Evolutionary conservation across 2,797 vertebrate genomes (phyloP), one percentile per base, ranked within the genome.

Genomic region (Scleropages formosus): DNA sequence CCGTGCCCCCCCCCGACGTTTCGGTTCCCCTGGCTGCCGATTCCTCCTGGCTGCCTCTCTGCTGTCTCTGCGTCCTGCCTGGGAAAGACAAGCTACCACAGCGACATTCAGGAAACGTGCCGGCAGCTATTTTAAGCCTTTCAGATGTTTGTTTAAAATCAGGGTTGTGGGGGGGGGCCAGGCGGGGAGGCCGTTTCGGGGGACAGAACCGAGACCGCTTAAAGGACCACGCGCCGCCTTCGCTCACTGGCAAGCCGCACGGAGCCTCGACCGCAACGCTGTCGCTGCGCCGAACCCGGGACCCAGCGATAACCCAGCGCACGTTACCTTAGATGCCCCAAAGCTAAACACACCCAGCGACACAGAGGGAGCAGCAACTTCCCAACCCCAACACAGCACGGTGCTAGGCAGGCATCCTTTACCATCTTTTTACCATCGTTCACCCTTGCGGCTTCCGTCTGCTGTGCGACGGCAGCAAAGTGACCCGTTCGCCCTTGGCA

Each of bases 21-120:
- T 70, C 79, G 73, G 73, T 72, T 84, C 82, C 83, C 83, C 70
- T 56, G 63, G 80, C 80, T 44, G 18, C 44, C 68, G 86, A 84
- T 77, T 86, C 81, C 81, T 81, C 75, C 39, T 82, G 75, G 20
- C 13, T 71, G 72, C 77, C 61, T 66, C 81, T 64, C 18, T 46
- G 72, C 68, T 69, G 56, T 79, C 79, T 82, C 61, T 51, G 26
- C 73, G 79, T 82, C 75, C 80, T 80, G 81, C 78, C 77, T 82
- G 83, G 85, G 87, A 90, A 87, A 84, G 81, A 75, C 71, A 80
- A 47, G 60, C 83, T 87, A 78, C 83, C 80, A 51, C 80, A 70
- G 46, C 82, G 79, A 87, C 85, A 90, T 87, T 80, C 85, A 90
- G 85, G 88, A 90, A 90, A 84, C 78, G 70, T 83, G 81, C 83